Base-by-base conservation (phyloP, 1,140 invertebrate species). In the Maconellicoccus hirsutus region DNA sequence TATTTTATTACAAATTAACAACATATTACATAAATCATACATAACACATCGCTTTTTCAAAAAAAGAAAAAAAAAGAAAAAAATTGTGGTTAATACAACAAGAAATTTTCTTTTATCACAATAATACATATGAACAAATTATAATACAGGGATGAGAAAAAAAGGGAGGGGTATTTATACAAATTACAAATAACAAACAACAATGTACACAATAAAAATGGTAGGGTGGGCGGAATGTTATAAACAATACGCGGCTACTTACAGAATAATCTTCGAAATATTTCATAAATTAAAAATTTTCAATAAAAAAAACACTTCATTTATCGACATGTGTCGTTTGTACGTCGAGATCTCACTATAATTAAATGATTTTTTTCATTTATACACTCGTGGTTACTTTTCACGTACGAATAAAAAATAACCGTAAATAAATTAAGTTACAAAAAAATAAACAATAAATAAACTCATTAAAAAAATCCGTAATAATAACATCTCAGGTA, bases 161-260 rank as follows among this genome's bases (percentile, higher is more conserved):
- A 61, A 19, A 61, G 59, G 21, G 21, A 61, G n/a, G n/a, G n/a
- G n/a, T n/a, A n/a, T n/a, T n/a, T 19, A 59, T 59, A 59, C 19
- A 66, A 6, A 66, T 25, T 66, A 66, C 61, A 66, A 23, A 66
- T 66, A 23, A 66, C 61, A 66, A 59, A 52, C 42, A 52, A 52
- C 42, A 52, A 52, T 52, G 42, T 66, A 25, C 25, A 66, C 4
- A 16, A 66, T 66, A 66, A 66, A 66, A 66, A 66, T 66, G 61
- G 61, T 66, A 66, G 21, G 61, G 61, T 66, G 61, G 61, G 61
- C 21, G 61, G 61, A 66, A 66, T 66, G 61, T 66, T 66, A 66
- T 66, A 66, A 66, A 66, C 25, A 66, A 26, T 66, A 66, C 61
- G 61, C 22, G 21, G 21, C 3, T 25, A 66, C 25, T 26, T 66